A percentile compares a stretch with the other conserved stretches of the same genome.
phyloP scores from a whole-genome alignment of 2,113 vertebrate species.

The Malaclemys terrapin region DNA sequence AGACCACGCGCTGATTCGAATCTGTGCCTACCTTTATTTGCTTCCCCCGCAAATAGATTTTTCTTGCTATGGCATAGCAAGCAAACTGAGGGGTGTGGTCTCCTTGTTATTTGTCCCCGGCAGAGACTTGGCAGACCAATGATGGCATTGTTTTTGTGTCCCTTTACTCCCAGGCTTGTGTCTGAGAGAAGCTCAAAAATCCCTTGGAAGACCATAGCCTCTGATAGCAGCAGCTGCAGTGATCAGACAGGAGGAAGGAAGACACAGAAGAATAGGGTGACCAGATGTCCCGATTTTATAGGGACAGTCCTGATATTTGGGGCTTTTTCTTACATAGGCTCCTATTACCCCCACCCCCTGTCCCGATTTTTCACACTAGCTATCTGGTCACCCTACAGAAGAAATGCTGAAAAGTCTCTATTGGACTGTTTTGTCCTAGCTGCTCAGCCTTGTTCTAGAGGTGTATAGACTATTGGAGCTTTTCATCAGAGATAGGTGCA shows the following conservation, averaged over 20 bases:
- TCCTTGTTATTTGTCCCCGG: not conserved
- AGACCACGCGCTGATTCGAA: not conserved
- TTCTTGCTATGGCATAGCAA: not conserved
- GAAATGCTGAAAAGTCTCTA: accelerated
- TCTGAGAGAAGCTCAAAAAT: not conserved
- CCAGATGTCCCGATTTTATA: no score
- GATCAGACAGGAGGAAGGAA: not conserved
- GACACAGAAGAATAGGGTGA: not conserved
- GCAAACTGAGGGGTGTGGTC: not conserved
- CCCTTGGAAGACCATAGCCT: not conserved
- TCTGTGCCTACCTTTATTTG: not conserved
- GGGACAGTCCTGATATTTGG: no score
- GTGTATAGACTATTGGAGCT: not conserved
- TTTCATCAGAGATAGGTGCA: not conserved
- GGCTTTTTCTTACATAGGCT: no score
- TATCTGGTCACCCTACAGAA: no score
- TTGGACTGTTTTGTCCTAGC: not conserved
- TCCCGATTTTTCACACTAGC: no score
- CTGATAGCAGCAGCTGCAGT: not conserved
- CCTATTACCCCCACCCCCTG: no score
- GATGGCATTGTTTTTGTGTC: not conserved
- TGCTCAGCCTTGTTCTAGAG: not conserved
- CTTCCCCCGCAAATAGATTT: not conserved
- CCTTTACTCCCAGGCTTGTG: not conserved
- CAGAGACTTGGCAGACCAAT: not conserved